phyloP scores from a whole-genome alignment of 2,797 vertebrate genomes.

The Uromys caudimaculatus region DNA sequence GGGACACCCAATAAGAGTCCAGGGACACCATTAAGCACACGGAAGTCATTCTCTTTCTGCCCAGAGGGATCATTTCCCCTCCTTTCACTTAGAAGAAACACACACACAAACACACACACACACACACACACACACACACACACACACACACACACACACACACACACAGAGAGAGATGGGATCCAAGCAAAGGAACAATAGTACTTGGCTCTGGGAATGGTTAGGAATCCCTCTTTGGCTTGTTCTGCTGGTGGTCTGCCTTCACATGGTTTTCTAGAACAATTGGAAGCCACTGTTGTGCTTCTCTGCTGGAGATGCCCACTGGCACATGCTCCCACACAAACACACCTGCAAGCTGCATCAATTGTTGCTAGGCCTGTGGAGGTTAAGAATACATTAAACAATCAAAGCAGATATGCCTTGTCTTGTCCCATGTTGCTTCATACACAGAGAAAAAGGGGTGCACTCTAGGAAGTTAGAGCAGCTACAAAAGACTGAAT shows the following conservation, averaged over 20 bases:
- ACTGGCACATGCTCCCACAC: not conserved
- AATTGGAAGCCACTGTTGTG: not conserved
- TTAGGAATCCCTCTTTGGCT: not conserved
- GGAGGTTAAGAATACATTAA: constrained; percentile 36
- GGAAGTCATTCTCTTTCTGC: constrained; percentile 39
- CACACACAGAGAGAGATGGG: not conserved
- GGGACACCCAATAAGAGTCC: not conserved
- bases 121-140: too few species aligned
- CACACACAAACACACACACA: too few species aligned
- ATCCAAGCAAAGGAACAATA: not conserved
- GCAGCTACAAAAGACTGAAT: not conserved
- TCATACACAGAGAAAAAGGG: not conserved
- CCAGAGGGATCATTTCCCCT: not conserved
- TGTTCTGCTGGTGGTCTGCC: not conserved
- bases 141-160: too few species aligned
- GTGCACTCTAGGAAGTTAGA: constrained; percentile 8
- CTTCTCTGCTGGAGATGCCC: constrained; percentile 37
- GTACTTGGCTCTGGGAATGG: not conserved
- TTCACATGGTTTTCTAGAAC: not conserved
- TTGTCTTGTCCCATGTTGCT: not conserved
- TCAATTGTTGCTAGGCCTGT: not conserved
- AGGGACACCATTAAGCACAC: not conserved
- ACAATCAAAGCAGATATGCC: not conserved
- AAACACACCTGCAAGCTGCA: constrained; percentile 43
- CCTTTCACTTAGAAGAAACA: constrained; percentile 47